phyloP scores from a whole-genome alignment of 2,888 invertebrate species.

The Mythimna vitellina region DNA sequence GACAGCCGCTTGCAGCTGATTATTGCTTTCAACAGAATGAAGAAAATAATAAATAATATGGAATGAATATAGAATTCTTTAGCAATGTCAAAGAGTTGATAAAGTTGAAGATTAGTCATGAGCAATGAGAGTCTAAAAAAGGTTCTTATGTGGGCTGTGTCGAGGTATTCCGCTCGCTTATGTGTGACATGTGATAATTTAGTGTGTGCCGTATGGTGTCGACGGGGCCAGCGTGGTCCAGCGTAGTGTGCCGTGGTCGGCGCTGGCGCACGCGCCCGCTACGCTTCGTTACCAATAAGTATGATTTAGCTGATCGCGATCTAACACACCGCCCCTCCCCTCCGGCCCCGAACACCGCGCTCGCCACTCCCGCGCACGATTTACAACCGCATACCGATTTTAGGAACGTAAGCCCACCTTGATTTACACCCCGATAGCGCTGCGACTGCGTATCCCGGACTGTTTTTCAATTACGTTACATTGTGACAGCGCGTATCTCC shows the following conservation, averaged over 20 bases:
- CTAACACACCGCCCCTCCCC: conserved; percentile 66
- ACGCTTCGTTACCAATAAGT: conserved; percentile 85
- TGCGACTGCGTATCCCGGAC: conserved; percentile 56
- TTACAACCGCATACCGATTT: conserved; percentile 64
- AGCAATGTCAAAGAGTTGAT: conserved; percentile 19
- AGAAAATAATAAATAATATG: too few relatives aligned
- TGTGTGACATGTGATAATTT: conserved; percentile 50
- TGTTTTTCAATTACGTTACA: conserved; percentile 76
- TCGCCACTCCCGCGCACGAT: conserved; percentile 58
- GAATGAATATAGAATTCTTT: conserved; percentile 20
- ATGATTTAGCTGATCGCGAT: conserved; percentile 82
- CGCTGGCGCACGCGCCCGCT: conserved; percentile 74
- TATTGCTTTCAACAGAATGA: conserved; percentile 27
- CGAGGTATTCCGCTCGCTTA: conserved; percentile 8
- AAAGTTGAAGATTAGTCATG: conserved; percentile 27
- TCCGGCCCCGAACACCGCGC: background rate
- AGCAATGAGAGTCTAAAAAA: conserved; percentile 17
- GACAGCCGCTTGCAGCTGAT: conserved; percentile 14
- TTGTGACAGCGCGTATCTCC: conserved; percentile 71
- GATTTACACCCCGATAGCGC: conserved; percentile 61
- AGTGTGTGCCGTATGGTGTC: conserved; percentile 39
- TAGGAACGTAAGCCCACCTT: conserved; percentile 59
- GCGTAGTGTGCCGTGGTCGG: conserved; percentile 1
- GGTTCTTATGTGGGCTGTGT: background rate
- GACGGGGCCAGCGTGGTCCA: conserved; percentile 16